Base-by-base conservation (phyloP, 2,888 invertebrate species). In the Eupeodes latifasciatus region DNA sequence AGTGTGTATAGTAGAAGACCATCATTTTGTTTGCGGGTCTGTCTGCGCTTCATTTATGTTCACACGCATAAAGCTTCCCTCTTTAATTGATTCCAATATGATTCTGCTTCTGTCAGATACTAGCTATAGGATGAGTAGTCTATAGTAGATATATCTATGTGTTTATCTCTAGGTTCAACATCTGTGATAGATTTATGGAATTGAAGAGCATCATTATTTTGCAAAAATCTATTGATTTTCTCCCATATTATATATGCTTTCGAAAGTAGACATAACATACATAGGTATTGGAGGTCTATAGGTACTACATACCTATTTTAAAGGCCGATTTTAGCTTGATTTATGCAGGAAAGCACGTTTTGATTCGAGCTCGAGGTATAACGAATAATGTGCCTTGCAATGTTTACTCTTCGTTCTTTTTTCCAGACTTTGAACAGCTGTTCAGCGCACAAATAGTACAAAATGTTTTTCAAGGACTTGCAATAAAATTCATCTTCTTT, bases 211-310 rank as follows among this genome's bases (percentile, higher is more conserved):
- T 59, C 47, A 61, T 71, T 64, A 55, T 75, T 69, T 62, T 75
- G 27, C 69, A 59, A 64, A 40, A 80, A 57, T 44, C 81, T 81
- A 85, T 85, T 76, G 85, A 85, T 81, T 84, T 64, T 51, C n/a
- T 36, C n/a, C 5, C 40, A 40, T 40, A 40, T 12, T 27, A 27
- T 27, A 2, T 27, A 3, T 27, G 27, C 1, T 27, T 27, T 27
- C 27, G 27, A 27, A 3, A 27, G 27, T 27, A 27, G 27, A 27
- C 27, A 27, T n/a, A n/a, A n/a, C n/a, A n/a, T n/a, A n/a, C n/a
- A n/a, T n/a, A n/a, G n/a, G n/a, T n/a, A n/a, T n/a, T n/a, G n/a
- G n/a, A n/a, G 27, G 27, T 27, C 27, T 27, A 27, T 2, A 27
- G 27, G 27, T 27, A 27, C 27, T 27, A 27, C 27, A 27, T 27